Conservation (phyloP, 2,888 invertebrate species). For the Alentia gelatinosa region DNA sequence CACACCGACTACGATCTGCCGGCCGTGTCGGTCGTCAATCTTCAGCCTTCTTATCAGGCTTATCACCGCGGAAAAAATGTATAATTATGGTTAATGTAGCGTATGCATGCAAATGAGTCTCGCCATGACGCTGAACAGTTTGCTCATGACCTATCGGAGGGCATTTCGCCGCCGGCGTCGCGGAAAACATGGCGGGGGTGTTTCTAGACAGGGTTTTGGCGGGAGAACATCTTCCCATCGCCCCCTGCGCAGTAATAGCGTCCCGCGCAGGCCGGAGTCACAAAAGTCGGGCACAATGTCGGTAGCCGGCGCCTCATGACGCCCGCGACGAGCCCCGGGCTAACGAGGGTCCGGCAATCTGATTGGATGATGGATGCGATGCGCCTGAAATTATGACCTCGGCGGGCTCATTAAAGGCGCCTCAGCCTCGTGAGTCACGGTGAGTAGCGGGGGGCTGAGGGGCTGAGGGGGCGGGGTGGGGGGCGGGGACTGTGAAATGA, state of each 20-base stretch:
- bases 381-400: not conserved
- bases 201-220: no score
- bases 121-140: not conserved
- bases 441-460: not conserved
- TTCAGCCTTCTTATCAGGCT: not conserved
- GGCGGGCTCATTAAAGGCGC: not conserved
- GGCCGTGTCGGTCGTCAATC: not conserved
- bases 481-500: conserved; percentile 47
- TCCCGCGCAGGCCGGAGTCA: not conserved
- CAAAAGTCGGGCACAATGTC: not conserved
- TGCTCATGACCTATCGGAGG: not conserved
- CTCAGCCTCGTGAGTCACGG: not conserved
- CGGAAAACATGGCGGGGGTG: not conserved
- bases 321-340: conserved; percentile 12
- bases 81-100: conserved; percentile 40
- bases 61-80: conserved; percentile 35
- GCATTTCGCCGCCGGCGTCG: not conserved
- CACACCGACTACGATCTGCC: conserved; percentile 19
- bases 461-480: not conserved
- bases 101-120: conserved; percentile 2
- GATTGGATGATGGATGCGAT: conserved; percentile 37
- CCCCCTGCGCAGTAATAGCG: no score
- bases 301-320: conserved; percentile 13
- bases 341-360: conserved; percentile 37
- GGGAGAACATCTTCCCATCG: no score